These are phyloP conservation scores for Acanthaster planci DNA, from an alignment of 35 echinoderm and acorn worm genomes.

Conservation along the genomic window DNA sequence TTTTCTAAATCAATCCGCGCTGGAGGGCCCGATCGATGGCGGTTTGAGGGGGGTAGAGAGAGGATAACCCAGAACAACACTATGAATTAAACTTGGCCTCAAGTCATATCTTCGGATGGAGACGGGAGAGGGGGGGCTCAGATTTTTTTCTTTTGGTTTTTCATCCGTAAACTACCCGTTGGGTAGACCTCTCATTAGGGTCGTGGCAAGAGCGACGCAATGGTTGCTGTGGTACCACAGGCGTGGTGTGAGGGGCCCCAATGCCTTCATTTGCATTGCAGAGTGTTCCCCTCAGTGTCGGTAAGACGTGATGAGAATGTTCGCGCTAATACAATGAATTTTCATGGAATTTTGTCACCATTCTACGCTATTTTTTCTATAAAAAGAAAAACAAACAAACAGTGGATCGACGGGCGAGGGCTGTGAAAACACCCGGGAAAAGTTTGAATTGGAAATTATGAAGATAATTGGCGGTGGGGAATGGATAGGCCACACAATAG, in stretches of 20 bases:
- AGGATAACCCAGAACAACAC: slow-evolving; percentile 23
- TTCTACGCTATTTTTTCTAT: background rate
- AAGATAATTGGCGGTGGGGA: slow-evolving; percentile 7
- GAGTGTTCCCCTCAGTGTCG: slow-evolving; percentile 22
- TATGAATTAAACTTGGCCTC: slow-evolving; percentile 26
- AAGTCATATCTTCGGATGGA: slow-evolving; percentile 5
- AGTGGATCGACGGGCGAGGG: slow-evolving; percentile 4
- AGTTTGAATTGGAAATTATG: slow-evolving; percentile 27
- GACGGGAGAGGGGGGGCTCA: background rate
- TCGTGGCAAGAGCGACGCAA: background rate
- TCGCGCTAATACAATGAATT: slow-evolving; percentile 17
- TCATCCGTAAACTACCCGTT: slow-evolving; percentile 1
- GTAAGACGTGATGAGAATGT: slow-evolving; percentile 5
- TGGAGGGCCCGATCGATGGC: slow-evolving; percentile 21
- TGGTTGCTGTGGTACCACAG: background rate
- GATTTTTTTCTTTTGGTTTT: background rate
- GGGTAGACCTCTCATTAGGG: slow-evolving; percentile 2
- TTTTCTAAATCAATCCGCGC: slow-evolving; percentile 17
- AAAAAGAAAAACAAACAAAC: background rate
- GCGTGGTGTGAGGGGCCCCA: background rate
- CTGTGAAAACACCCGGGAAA: slow-evolving; percentile 15
- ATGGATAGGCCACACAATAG: slow-evolving; percentile 6
- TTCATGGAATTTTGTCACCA: background rate
- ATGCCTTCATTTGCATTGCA: slow-evolving; percentile 6
- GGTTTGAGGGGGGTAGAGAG: slow-evolving; percentile 9